A percentile compares a stretch with the other conserved stretches of the same genome.
phyloP scores from a whole-genome alignment of 2,888 invertebrate genomes.

The Elegia similella region DNA sequence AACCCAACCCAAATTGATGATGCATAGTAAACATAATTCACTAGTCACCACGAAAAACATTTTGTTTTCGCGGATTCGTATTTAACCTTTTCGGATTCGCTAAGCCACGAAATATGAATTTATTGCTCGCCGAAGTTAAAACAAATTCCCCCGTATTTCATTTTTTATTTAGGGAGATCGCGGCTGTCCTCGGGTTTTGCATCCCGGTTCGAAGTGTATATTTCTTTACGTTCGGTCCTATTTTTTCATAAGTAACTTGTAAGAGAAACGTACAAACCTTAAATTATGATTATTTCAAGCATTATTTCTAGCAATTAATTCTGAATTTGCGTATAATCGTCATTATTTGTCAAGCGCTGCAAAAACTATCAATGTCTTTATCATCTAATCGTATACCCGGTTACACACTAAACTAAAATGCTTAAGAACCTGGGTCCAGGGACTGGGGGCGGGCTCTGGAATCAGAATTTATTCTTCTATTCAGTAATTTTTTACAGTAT shows the following conservation, averaged over 20 bases:
- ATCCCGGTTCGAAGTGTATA: conserved; percentile 9
- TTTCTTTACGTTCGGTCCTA: conserved; percentile 7
- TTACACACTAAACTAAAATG: too few relatives aligned
- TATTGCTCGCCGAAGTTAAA: conserved; percentile 23
- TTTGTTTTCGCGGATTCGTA: conserved; percentile 15
- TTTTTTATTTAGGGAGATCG: conserved; percentile 18
- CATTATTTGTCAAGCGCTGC: too few relatives aligned
- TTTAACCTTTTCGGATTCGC: conserved; percentile 21
- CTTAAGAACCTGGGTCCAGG: too few relatives aligned
- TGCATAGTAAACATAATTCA: background rate
- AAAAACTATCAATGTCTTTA: too few relatives aligned
- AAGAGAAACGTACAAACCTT: too few relatives aligned
- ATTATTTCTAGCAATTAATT: too few relatives aligned
- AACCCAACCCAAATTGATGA: background rate
- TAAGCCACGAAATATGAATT: conserved; percentile 27
- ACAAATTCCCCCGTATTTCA: conserved; percentile 24
- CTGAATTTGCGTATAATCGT: too few relatives aligned
- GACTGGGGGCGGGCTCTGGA: too few relatives aligned
- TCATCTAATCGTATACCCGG: too few relatives aligned
- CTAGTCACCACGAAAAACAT: background rate
- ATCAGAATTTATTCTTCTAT: too few relatives aligned
- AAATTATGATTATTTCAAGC: too few relatives aligned
- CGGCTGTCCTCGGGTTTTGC: conserved; percentile 6
- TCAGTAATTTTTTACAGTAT: too few relatives aligned
- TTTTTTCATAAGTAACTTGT: background rate